Base-by-base conservation (phyloP, 2,113 vertebrate species). In the Balaeniceps rex region DNA sequence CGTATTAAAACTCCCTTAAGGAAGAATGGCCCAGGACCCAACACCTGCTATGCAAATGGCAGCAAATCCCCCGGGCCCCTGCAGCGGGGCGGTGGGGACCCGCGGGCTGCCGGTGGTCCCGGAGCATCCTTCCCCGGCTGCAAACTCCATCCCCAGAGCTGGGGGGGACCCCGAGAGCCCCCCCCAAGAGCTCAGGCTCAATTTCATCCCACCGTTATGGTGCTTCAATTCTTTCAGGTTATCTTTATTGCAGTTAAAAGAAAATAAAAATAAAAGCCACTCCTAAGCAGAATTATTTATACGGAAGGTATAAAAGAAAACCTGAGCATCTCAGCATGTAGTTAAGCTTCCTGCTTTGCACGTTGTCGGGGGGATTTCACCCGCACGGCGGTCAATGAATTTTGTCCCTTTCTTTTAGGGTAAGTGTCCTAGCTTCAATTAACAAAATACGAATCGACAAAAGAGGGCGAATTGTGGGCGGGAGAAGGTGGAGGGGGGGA, bases 1-100 rank as follows among this genome's bases (percentile, higher is more conserved):
- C 95, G 92, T 97, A 98, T 98, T 99, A 98, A 98, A 98, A 98
- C 66, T 98, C 97, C 97, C 97, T 98, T 98, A 98, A 98, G 97
- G 97, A 98, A 98, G 98, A 98, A 98, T 97, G 97, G 97, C 97
- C 88, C 91, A 49, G 97, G 97, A 97, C 87, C 97, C 95, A 98
- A 97, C 99, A 99, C 98, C 98, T 99, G 99, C 98, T 98, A 98
- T 98, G 98, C 98, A 98, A 99, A 99, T 98, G 83, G 82, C 83
- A 97, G 94, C 97, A 98, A 98, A 98, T 98, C 98, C 97, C 95
- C 92, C 33, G 9, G 19, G 87, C 87, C 96, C 93, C 93, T 6
- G 47, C 4, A 1, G 87, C 4, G 81, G 72, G 49, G 55, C n/a
- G 1, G 34, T 23, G 78, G 69, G 40, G 68, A 63, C 82, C n/a